Conservation (phyloP, 2,888 invertebrate species). For the Ochropleura leucogaster region DNA sequence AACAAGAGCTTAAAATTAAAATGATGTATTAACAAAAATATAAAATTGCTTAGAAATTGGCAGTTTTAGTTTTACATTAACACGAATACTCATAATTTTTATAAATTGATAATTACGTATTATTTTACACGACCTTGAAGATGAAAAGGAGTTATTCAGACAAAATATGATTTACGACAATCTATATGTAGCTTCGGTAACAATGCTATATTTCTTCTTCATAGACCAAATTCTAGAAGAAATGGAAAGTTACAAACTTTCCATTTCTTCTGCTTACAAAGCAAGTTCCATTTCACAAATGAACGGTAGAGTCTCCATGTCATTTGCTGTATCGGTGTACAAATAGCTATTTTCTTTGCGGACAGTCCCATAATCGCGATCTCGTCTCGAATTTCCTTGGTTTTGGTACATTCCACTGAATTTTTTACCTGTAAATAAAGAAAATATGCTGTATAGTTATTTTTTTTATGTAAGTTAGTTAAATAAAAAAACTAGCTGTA, state of each 20-base stretch:
- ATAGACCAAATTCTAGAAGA: no score
- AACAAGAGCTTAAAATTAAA: no score
- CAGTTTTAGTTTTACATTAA: no score
- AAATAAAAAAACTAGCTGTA: no score
- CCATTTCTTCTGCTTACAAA: background rate
- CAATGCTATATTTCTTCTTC: background rate
- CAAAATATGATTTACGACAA: background rate
- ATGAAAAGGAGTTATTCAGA: background rate
- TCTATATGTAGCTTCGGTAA: background rate
- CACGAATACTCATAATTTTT: no score
- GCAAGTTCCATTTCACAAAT: slow-evolving; percentile 62
- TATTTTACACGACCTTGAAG: background rate
- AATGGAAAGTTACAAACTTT: no score
- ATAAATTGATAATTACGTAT: no score
- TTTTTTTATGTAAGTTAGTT: background rate
- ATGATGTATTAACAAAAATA: no score
- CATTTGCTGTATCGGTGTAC: slow-evolving; percentile 6
- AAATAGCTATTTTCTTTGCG: background rate
- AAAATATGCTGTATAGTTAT: background rate
- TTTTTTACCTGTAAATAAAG: slow-evolving; percentile 60
- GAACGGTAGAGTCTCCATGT: slow-evolving; percentile 42
- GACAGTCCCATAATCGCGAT: slow-evolving; percentile 24
- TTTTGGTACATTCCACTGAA: slow-evolving; percentile 45
- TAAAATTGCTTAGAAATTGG: no score
- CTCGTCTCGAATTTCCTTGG: background rate